Evolutionary conservation across 2,797 vertebrate species (phyloP).

Genomic region (Netta rufina): DNA sequence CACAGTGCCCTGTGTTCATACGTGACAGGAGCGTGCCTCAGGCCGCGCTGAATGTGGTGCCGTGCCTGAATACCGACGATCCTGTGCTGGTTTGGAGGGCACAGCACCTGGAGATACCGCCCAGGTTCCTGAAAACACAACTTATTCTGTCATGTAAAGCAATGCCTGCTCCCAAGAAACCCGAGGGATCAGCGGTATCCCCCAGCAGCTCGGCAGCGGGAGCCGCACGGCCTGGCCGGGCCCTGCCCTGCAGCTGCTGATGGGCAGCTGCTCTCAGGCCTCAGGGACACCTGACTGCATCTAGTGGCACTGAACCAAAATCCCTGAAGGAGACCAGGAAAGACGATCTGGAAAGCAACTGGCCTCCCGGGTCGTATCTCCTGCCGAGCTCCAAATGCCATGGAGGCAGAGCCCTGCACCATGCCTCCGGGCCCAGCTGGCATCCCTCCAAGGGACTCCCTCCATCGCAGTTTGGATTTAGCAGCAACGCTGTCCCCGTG

Average conservation of each 20-base stretch:
- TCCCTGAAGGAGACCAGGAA: background rate
- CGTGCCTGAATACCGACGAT: background rate
- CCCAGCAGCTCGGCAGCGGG: background rate
- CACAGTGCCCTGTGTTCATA: rapidly evolving
- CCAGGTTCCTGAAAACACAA: background rate
- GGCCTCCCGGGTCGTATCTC: rapidly evolving
- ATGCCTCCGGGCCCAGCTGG: rapidly evolving
- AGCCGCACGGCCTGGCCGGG: background rate
- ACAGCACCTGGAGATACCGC: background rate
- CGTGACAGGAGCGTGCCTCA: rapidly evolving
- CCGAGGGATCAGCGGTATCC: rapidly evolving
- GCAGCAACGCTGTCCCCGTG: background rate
- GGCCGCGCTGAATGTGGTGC: rapidly evolving
- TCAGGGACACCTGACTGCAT: background rate
- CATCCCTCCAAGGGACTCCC: background rate
- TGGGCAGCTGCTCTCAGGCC: slow-evolving; percentile 17
- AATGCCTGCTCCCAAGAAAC: background rate
- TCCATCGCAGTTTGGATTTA: background rate
- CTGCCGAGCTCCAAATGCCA: background rate
- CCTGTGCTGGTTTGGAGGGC: background rate
- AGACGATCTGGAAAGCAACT: slow-evolving; percentile 33
- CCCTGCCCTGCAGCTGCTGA: slow-evolving; percentile 6
- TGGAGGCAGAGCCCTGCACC: background rate
- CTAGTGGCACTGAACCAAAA: background rate
- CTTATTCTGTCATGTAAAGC: background rate